A percentile compares a stretch with the other conserved stretches of the same genome.
phyloP scores from a whole-genome alignment of 2,888 invertebrate genomes.

The Sesia apiformis region DNA sequence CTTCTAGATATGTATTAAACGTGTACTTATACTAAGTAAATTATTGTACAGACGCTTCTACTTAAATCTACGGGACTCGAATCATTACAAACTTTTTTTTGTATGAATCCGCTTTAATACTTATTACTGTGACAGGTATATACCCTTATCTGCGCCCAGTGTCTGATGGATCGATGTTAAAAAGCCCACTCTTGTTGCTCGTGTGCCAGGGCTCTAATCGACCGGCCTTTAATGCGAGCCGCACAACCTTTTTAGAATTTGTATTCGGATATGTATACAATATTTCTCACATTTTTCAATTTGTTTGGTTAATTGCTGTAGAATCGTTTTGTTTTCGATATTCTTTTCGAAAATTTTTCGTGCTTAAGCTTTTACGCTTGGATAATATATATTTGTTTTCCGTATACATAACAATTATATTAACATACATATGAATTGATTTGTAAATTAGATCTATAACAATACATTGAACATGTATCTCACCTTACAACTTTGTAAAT shows the following conservation, averaged over 20 bases:
- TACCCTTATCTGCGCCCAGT: slow-evolving; percentile 48
- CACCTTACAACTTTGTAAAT: too few relatives aligned
- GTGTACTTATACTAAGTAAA: slow-evolving; percentile 4
- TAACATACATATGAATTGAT: too few relatives aligned
- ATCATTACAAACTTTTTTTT: slow-evolving; percentile 25
- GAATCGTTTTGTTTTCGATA: neutral
- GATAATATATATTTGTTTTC: too few relatives aligned
- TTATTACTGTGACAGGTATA: slow-evolving; percentile 60
- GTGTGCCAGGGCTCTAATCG: slow-evolving; percentile 37
- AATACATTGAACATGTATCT: too few relatives aligned
- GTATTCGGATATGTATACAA: slow-evolving; percentile 14
- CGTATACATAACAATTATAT: too few relatives aligned
- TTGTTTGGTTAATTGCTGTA: neutral
- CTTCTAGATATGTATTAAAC: slow-evolving; percentile 3
- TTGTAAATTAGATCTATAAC: too few relatives aligned
- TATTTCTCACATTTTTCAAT: neutral
- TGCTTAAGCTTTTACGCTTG: too few relatives aligned
- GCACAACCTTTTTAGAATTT: slow-evolving; percentile 33
- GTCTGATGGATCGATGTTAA: slow-evolving; percentile 63
- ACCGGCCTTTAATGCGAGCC: slow-evolving; percentile 40
- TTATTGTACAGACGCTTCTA: slow-evolving; percentile 8
- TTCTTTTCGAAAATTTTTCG: too few relatives aligned
- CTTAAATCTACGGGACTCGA: slow-evolving; percentile 12
- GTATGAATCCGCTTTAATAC: slow-evolving; percentile 46
- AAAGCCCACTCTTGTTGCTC: slow-evolving; percentile 43